Evolutionary conservation across 1,140 invertebrate species (phyloP).

Genomic region (Pogonus chalceus): DNA sequence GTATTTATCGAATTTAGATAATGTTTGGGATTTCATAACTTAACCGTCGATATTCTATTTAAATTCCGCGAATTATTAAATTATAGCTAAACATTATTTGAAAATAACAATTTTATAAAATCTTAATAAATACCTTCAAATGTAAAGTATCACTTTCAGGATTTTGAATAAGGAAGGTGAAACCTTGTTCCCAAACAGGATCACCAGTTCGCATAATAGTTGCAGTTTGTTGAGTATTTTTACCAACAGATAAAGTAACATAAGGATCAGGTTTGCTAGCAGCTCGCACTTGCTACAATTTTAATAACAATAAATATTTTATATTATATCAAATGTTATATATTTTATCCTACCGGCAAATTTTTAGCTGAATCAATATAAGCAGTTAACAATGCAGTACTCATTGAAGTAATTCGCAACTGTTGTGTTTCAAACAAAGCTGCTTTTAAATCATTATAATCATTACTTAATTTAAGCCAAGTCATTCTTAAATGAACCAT

Average conservation of each 20-base stretch:
- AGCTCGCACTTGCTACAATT: constrained; percentile 50
- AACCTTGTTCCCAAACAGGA: constrained; percentile 70
- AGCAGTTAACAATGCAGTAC: constrained; percentile 67
- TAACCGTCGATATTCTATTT: too few relatives aligned
- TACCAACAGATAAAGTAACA: constrained; percentile 57
- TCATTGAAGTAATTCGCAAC: constrained; percentile 62
- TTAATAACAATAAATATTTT: constrained; percentile 4
- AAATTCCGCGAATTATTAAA: too few relatives aligned
- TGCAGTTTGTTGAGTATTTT: constrained; percentile 55
- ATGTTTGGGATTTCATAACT: too few relatives aligned
- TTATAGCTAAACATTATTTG: too few relatives aligned
- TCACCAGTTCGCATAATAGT: constrained; percentile 61
- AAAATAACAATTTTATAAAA: constrained; percentile 10
- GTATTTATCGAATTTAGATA: too few relatives aligned
- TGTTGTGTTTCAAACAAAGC: constrained; percentile 66
- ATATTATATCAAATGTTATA: constrained; percentile 8
- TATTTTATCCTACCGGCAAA: constrained; percentile 60
- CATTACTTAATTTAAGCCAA: constrained; percentile 73
- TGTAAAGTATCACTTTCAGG: constrained; percentile 77
- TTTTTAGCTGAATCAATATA: constrained; percentile 85
- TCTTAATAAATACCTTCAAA: constrained; percentile 59
- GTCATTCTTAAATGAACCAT: constrained; percentile 77
- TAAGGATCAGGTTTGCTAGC: constrained; percentile 70
- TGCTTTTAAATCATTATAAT: constrained; percentile 58
- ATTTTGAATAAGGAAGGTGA: constrained; percentile 82